Evolutionary conservation across 2,888 invertebrate genomes (phyloP), one percentile per base, ranked within the genome.

Genomic region (Synergus japonicus): DNA sequence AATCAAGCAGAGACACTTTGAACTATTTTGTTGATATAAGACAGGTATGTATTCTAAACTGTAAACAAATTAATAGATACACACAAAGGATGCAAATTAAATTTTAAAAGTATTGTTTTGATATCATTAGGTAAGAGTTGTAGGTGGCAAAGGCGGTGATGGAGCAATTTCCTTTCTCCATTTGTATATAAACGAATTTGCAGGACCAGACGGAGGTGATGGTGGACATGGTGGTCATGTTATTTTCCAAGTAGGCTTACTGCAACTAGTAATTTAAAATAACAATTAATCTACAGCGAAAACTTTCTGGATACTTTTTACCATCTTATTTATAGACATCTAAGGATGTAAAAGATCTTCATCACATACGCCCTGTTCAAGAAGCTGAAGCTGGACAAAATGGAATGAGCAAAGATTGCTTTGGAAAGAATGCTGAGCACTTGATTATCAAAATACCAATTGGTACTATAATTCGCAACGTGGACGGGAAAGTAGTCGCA

Each of bases 221-320:
- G 99, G 99, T 0, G 99, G 99, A 0, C 95, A 97, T 90, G 99
- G 99, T 0, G 99, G 97, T 0, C 99, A 99, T 93, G 96, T 99
- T 1, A 94, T 99, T 78, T 96, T 99, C 84, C 93, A 94, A 93
- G 95, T 94, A 88, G 81, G 79, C 37, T 5, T 37, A 37, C 4
- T 37, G 5, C 37, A 4, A 37, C 37, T 37, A 66, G 9, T 66
- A 18, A 46, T 10, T 76, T 49, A n/a, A 41, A 15, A 43, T 13
- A 41, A 46, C 9, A 4, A 37, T 37, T 37, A 37, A 37, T 37
- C 37, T 37, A 37, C n/a, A 66, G 12, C 5, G 54, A 41, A n/a
- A 43, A 41, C 8, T n/a, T 66, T 4, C 46, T 49, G 37, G 41
- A 54, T 54, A 76, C 9, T 76, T 66, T 67, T 15, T 37, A 58